A percentile compares a stretch with the other conserved stretches of the same genome.
Evolutionary conservation across 2,113 vertebrate genomes (phyloP).

Genomic region (Petrocephalus microphthalmus): DNA sequence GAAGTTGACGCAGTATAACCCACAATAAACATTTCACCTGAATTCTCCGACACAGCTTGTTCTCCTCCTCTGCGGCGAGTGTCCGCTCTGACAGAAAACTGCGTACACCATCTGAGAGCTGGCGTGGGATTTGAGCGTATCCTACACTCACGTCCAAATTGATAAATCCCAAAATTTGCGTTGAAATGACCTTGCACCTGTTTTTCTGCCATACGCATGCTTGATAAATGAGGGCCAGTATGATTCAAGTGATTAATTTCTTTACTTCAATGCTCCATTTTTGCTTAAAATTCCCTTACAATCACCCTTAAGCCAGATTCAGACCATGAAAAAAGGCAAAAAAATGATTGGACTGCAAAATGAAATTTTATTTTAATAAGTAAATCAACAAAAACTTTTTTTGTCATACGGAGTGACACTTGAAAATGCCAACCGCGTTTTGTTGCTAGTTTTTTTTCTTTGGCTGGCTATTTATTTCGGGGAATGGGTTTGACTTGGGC

Average conservation of each 20-base stretch:
- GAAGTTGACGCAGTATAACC: too few species aligned
- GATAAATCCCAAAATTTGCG: too few species aligned
- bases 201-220: too few species aligned
- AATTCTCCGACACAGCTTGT: too few species aligned
- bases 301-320: background rate
- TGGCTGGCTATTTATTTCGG: background rate
- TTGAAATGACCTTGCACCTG: too few species aligned
- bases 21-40: too few species aligned
- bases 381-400: slow-evolving; percentile 28
- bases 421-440: background rate
- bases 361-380: background rate
- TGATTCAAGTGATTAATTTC: background rate
- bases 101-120: too few species aligned
- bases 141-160: too few species aligned
- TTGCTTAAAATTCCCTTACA: too few species aligned
- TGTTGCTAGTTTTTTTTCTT: background rate
- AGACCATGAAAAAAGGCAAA: background rate
- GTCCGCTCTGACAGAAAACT: too few species aligned
- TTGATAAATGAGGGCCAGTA: background rate
- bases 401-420: background rate
- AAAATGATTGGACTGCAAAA: background rate
- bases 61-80: too few species aligned
- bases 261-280: background rate
- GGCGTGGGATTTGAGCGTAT: too few species aligned
- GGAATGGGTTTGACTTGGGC: background rate